Evolutionary conservation across 2,888 invertebrate species (phyloP).

Genomic region (Cryptocephalus moraei): DNA sequence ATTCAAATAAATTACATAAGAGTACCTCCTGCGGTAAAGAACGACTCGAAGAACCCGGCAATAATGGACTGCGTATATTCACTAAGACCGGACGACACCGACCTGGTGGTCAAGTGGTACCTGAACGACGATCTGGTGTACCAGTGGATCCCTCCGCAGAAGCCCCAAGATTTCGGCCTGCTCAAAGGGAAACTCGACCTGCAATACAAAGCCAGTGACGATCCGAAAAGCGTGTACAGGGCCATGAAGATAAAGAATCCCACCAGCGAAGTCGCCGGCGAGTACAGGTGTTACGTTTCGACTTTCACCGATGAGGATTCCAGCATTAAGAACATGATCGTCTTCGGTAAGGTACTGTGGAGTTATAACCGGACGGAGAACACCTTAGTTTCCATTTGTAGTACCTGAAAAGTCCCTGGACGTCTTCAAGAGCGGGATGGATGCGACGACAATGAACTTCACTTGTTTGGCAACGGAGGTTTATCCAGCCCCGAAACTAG

Average conservation of each 20-base stretch:
- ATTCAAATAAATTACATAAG: constrained; percentile 36
- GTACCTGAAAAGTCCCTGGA: constrained; percentile 32
- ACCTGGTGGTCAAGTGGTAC: constrained; percentile 70
- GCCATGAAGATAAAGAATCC: constrained; percentile 60
- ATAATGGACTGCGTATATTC: constrained; percentile 65
- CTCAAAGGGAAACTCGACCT: constrained; percentile 50
- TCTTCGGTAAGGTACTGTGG: constrained; percentile 47
- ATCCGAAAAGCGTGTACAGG: constrained; percentile 58
- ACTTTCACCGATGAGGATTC: constrained; percentile 59
- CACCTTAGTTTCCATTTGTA: constrained; percentile 9
- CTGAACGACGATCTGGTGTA: constrained; percentile 61
- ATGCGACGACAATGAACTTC: constrained; percentile 35
- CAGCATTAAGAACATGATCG: constrained; percentile 51
- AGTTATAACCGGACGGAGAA: not conserved
- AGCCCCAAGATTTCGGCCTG: constrained; percentile 53
- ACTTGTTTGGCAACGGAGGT: constrained; percentile 38
- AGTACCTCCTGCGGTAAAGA: constrained; percentile 34
- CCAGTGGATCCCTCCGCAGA: constrained; percentile 67
- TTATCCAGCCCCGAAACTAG: constrained; percentile 35
- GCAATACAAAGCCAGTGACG: constrained; percentile 52
- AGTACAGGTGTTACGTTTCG: constrained; percentile 63
- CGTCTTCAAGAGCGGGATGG: constrained; percentile 22
- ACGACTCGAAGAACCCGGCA: constrained; percentile 37
- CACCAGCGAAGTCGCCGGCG: constrained; percentile 59
- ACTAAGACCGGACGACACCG: constrained; percentile 50